Evolutionary conservation across 2,888 invertebrate genomes (phyloP).

Genomic region (Dryococelus australis): DNA sequence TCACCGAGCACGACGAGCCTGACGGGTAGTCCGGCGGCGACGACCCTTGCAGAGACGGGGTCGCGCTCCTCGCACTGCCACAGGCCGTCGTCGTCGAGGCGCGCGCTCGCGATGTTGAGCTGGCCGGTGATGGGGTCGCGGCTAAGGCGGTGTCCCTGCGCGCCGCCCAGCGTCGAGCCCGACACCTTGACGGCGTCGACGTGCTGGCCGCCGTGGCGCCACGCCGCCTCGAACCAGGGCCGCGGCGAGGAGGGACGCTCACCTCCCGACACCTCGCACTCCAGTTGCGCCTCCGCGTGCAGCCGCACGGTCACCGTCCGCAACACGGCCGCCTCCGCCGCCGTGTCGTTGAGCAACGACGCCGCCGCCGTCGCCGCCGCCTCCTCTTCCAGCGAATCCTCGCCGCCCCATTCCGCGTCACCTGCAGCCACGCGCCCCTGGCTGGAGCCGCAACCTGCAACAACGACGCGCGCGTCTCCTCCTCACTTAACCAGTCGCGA

Average conservation of each 20-base stretch:
- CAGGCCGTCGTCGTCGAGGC: slow-evolving; percentile 71
- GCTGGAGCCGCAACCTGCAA: not conserved
- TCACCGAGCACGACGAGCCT: slow-evolving; percentile 72
- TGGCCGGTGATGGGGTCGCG: slow-evolving; percentile 59
- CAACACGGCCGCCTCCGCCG: not conserved
- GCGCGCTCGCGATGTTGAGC: slow-evolving; percentile 65
- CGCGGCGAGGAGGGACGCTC: not conserved
- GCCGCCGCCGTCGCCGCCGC: not conserved
- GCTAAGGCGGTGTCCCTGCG: slow-evolving; percentile 51
- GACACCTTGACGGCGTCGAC: slow-evolving; percentile 36
- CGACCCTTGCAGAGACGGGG: slow-evolving; percentile 68
- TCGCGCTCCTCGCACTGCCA: slow-evolving; percentile 76
- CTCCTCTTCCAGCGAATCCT: not conserved
- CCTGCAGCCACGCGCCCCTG: not conserved
- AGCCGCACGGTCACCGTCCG: slow-evolving; percentile 34
- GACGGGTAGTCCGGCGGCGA: slow-evolving; percentile 65
- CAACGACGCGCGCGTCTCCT: not conserved
- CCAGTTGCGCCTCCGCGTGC: slow-evolving; percentile 34
- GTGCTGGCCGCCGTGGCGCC: slow-evolving; percentile 37
- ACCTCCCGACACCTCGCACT: slow-evolving; percentile 32
- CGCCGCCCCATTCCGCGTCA: not conserved
- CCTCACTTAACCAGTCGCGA: too few species aligned
- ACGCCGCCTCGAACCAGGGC: slow-evolving; percentile 29
- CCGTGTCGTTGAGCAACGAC: not conserved
- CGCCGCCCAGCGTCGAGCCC: slow-evolving; percentile 17